phyloP scores from a whole-genome alignment of 1,140 invertebrate genomes.

The Armadillidium nasatum region DNA sequence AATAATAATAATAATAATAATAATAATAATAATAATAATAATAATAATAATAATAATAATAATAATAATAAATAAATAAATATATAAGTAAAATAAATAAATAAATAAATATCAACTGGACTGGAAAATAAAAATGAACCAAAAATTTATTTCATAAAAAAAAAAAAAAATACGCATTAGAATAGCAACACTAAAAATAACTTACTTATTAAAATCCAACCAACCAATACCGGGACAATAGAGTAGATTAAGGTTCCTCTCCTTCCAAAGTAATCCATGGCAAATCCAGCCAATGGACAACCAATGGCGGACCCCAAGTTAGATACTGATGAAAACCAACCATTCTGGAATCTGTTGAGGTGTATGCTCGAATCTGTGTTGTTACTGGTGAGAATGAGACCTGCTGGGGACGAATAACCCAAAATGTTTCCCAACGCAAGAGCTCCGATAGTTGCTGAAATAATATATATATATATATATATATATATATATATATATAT shows the following conservation, averaged over 20 bases:
- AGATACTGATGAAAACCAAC: slow-evolving; percentile 31
- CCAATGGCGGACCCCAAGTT: slow-evolving; percentile 58
- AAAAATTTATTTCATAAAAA: no score
- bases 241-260: slow-evolving; percentile 67
- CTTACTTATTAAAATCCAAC: slow-evolving; percentile 66
- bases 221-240: slow-evolving; percentile 64
- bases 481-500: no score
- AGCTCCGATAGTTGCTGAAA: slow-evolving; percentile 26
- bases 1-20: no score
- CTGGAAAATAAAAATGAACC: no score
- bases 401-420: slow-evolving; percentile 29
- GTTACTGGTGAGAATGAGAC: slow-evolving; percentile 3
- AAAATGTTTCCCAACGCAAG: slow-evolving; percentile 17
- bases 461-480: no score
- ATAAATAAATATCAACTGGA: no score
- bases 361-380: background rate
- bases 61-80: no score
- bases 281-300: slow-evolving; percentile 63
- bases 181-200: no score
- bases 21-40: no score
- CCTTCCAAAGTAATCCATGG: slow-evolving; percentile 59
- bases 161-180: no score
- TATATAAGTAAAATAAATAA: no score
- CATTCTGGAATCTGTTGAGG: slow-evolving; percentile 4
- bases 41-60: no score